These are phyloP conservation scores for Junonia oenone DNA, from an alignment of 2,888 invertebrate genomes.

Conservation along the genomic window DNA sequence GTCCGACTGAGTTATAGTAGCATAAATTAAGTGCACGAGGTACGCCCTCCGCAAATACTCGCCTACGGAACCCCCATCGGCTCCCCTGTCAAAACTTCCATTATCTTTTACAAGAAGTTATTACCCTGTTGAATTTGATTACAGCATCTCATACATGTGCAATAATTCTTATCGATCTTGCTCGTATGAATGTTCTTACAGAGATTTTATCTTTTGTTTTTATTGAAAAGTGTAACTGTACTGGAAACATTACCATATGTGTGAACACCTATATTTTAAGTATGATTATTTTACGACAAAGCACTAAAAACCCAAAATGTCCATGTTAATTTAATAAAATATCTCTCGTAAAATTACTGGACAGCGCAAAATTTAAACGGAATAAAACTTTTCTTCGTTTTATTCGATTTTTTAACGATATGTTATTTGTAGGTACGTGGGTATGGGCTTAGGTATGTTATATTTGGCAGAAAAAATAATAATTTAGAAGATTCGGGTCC, in stretches of 20 bases:
- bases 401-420: too few relatives aligned
- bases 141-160: slow-evolving; percentile 25
- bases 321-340: slow-evolving; percentile 9
- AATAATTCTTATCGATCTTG: slow-evolving; percentile 35
- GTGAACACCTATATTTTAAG: slow-evolving; percentile 15
- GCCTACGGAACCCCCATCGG: slow-evolving; percentile 43
- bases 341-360: background rate
- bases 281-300: slow-evolving; percentile 11
- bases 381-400: slow-evolving; percentile 17
- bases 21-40: slow-evolving; percentile 65
- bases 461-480: background rate
- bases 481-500: slow-evolving; percentile 28
- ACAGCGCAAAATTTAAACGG: background rate
- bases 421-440: too few relatives aligned
- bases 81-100: slow-evolving; percentile 34
- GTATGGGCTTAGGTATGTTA: background rate
- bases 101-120: slow-evolving; percentile 43
- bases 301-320: slow-evolving; percentile 10
- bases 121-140: slow-evolving; percentile 43
- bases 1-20: slow-evolving; percentile 71
- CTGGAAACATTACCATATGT: slow-evolving; percentile 30
- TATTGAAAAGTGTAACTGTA: slow-evolving; percentile 49
- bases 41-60: slow-evolving; percentile 56
- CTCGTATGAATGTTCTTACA: background rate
- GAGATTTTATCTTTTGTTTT: slow-evolving; percentile 33